These are phyloP conservation scores for Spodoptera frugiperda DNA, from an alignment of 1,140 invertebrate species.

Conservation along the genomic window DNA sequence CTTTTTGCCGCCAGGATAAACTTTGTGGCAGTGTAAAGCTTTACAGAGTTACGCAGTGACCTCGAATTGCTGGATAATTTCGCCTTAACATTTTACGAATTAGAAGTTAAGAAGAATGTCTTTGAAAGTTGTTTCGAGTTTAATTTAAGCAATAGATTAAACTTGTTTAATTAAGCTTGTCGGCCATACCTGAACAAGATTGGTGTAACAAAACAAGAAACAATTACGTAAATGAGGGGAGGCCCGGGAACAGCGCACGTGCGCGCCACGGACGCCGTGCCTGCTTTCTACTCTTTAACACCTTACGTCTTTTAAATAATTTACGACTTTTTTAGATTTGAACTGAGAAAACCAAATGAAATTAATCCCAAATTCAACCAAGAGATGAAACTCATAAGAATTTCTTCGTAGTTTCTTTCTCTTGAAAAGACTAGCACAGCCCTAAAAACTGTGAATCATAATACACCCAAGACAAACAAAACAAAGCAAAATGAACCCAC, in stretches of 20 bases:
- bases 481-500: background rate
- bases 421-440: background rate
- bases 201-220: background rate
- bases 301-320: background rate
- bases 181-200: constrained; percentile 6
- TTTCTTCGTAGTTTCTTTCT: no score
- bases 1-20: constrained; percentile 24
- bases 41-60: constrained; percentile 11
- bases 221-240: background rate
- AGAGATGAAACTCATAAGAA: no score
- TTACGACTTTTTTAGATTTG: background rate
- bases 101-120: constrained; percentile 10
- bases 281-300: no score
- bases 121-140: background rate
- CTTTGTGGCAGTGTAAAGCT: constrained; percentile 22
- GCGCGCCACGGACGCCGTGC: no score
- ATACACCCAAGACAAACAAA: no score
- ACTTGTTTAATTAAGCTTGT: constrained; percentile 28
- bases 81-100: constrained; percentile 3
- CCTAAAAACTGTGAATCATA: no score
- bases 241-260: background rate
- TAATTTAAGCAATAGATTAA: constrained; percentile 27
- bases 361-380: no score
- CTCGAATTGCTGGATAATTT: constrained; percentile 17
- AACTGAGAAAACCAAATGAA: background rate